These are phyloP conservation scores for Phyllotreta cruciferae DNA, from an alignment of 2,888 invertebrate genomes.

Conservation along the genomic window DNA sequence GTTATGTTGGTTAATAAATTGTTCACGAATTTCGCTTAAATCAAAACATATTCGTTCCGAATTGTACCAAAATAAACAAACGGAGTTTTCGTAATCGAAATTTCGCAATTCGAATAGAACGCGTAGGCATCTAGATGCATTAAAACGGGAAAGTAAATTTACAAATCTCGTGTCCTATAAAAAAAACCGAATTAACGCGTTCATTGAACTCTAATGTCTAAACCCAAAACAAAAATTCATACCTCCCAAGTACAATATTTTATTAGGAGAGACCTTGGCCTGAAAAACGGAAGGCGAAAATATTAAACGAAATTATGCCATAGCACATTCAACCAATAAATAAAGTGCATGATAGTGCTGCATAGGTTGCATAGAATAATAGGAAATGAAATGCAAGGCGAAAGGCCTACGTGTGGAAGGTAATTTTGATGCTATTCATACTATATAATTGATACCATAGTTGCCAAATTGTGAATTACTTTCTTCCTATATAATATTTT, in stretches of 20 bases:
- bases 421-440: slow-evolving; percentile 50
- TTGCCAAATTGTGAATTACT: slow-evolving; percentile 28
- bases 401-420: slow-evolving; percentile 54
- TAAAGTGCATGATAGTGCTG: slow-evolving; percentile 42
- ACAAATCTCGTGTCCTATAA: slow-evolving; percentile 27
- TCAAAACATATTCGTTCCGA: no score
- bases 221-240: slow-evolving; percentile 39
- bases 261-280: slow-evolving; percentile 35
- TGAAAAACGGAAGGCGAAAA: slow-evolving; percentile 34
- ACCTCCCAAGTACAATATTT: slow-evolving; percentile 6
- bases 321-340: slow-evolving; percentile 39
- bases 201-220: slow-evolving; percentile 43
- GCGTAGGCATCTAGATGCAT: slow-evolving; percentile 6
- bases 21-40: no score
- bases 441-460: slow-evolving; percentile 6
- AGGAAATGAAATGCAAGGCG: slow-evolving; percentile 40
- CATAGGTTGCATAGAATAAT: slow-evolving; percentile 41
- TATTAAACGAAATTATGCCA: slow-evolving; percentile 41
- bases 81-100: slow-evolving; percentile 1
- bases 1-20: no score
- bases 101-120: background rate
- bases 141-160: slow-evolving; percentile 21
- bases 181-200: slow-evolving; percentile 39
- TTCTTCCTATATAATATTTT: no score
- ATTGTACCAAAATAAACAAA: slow-evolving; percentile 1